phyloP scores from a whole-genome alignment of 2,113 vertebrate species.

The Rhizomys pruinosus region DNA sequence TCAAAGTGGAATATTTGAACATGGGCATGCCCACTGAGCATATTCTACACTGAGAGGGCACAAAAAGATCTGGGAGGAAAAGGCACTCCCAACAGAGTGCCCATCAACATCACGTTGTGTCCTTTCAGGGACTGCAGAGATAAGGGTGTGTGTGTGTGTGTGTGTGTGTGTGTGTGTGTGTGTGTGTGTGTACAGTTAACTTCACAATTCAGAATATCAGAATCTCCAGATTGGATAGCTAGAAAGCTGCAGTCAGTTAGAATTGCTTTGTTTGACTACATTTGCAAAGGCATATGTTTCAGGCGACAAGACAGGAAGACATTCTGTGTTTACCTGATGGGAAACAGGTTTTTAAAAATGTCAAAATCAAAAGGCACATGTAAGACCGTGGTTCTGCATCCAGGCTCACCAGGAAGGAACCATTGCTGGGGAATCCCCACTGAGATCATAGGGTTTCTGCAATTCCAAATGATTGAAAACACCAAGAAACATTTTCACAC shows the following conservation, averaged over 20 bases:
- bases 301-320: not conserved
- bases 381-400: not conserved
- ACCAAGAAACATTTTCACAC: not conserved
- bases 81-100: not conserved
- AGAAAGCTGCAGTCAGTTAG: not conserved
- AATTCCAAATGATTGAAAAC: not conserved
- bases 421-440: not conserved
- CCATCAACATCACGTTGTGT: not conserved
- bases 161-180: fast-evolving
- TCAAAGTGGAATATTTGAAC: not conserved
- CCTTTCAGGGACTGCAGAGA: fast-evolving
- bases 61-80: not conserved
- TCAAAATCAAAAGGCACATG: not conserved
- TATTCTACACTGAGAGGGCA: not conserved
- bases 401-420: fast-evolving
- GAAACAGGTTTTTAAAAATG: not conserved
- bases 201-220: not conserved
- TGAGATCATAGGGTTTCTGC: not conserved
- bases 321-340: not conserved
- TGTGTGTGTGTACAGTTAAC: fast-evolving
- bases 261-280: not conserved
- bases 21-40: not conserved
- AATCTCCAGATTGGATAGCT: not conserved
- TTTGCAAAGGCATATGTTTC: not conserved
- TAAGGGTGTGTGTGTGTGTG: fast-evolving